These are phyloP conservation scores for Limanda limanda DNA, from an alignment of 2,113 vertebrate genomes.

Conservation along the genomic window DNA sequence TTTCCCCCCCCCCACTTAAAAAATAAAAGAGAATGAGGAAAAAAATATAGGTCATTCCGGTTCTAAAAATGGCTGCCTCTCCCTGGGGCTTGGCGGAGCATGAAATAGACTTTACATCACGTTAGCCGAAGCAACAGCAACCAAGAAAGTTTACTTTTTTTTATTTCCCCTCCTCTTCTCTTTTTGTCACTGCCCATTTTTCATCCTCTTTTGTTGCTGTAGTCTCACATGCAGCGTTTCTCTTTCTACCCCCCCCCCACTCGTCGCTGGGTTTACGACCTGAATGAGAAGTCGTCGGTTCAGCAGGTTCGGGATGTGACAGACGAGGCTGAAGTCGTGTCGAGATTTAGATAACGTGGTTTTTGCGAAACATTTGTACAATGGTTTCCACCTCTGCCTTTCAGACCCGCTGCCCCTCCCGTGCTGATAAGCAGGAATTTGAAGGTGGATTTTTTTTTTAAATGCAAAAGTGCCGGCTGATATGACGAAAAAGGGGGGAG, in stretches of 20 bases:
- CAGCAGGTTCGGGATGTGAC: slow-evolving; percentile 65
- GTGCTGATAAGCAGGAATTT: slow-evolving; percentile 66
- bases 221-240: slow-evolving; percentile 64
- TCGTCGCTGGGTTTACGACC: slow-evolving; percentile 59
- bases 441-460: slow-evolving; percentile 50
- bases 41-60: slow-evolving; percentile 69
- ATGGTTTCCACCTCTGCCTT: slow-evolving; percentile 67
- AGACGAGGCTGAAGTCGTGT: slow-evolving; percentile 62
- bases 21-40: slow-evolving; percentile 35
- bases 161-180: neutral
- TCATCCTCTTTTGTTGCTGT: slow-evolving; percentile 46
- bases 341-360: slow-evolving; percentile 75
- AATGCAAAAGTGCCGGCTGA: slow-evolving; percentile 47
- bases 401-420: slow-evolving; percentile 39
- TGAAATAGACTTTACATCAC: slow-evolving; percentile 84
- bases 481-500: slow-evolving; percentile 43
- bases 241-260: slow-evolving; percentile 15
- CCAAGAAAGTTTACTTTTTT: slow-evolving; percentile 53
- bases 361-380: slow-evolving; percentile 51
- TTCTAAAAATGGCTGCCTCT: slow-evolving; percentile 75
- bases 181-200: slow-evolving; percentile 65
- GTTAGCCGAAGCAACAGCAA: slow-evolving; percentile 67
- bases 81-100: slow-evolving; percentile 71
- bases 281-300: slow-evolving; percentile 80
- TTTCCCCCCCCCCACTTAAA: slow-evolving; percentile 20